phyloP scores from a whole-genome alignment of 2,113 vertebrate genomes.

The Trachemys scripta region DNA sequence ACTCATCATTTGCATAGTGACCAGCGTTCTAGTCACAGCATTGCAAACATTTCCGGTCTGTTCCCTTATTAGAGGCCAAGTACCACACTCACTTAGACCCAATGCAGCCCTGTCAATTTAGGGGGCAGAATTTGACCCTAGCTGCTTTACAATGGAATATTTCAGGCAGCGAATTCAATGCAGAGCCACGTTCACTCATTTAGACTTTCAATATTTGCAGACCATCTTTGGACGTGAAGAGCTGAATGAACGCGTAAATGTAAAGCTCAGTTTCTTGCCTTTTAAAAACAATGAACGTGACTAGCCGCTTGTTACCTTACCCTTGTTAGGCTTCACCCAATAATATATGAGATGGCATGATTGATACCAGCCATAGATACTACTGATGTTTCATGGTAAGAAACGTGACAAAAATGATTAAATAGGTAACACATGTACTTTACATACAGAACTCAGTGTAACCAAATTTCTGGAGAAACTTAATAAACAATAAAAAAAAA shows the following conservation, averaged over 20 bases:
- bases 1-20: slow-evolving; percentile 15
- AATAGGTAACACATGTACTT: neutral
- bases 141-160: neutral
- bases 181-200: neutral
- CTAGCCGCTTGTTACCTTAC: neutral
- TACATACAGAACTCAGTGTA: neutral
- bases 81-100: neutral
- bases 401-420: neutral
- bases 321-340: neutral
- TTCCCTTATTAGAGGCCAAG: neutral
- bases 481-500: neutral
- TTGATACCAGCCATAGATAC: neutral
- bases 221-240: neutral
- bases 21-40: neutral
- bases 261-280: neutral
- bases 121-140: neutral
- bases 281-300: neutral
- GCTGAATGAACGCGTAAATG: neutral
- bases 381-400: neutral
- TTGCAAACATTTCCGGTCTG: neutral
- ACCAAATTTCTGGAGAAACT: neutral
- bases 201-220: neutral
- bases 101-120: neutral
- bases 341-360: neutral
- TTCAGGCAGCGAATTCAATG: neutral